Conservation (phyloP, 2,113 vertebrate species). For the Megalops atlanticus region DNA sequence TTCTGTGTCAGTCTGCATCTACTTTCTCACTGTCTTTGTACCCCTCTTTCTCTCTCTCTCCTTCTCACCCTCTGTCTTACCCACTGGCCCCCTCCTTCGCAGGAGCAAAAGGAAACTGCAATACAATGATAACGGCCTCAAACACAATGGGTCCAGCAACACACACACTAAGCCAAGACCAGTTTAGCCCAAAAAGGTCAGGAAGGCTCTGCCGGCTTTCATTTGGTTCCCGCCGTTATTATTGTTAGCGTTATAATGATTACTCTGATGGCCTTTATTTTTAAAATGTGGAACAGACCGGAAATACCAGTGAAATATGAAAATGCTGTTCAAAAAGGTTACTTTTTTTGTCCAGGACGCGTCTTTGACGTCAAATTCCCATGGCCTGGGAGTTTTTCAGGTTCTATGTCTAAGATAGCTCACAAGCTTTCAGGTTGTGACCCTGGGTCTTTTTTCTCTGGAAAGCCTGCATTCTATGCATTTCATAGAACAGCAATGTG, state of each 20-base stretch:
- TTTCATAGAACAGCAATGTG: background rate
- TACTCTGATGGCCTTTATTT: conserved; percentile 73
- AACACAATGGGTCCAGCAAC: conserved; percentile 73
- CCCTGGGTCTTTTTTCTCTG: no score
- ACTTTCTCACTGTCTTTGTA: conserved; percentile 1
- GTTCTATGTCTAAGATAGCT: background rate
- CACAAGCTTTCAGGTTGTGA: background rate
- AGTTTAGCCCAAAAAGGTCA: conserved; percentile 77
- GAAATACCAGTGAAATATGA: conserved; percentile 73
- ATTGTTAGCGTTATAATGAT: conserved; percentile 69
- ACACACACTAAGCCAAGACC: conserved; percentile 71
- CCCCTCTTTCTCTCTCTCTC: background rate
- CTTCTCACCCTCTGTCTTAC: conserved; percentile 14
- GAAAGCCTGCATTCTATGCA: background rate
- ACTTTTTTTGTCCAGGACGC: conserved; percentile 51
- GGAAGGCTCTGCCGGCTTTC: conserved; percentile 67
- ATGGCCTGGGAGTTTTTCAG: conserved; percentile 29
- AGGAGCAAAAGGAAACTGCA: conserved; percentile 72
- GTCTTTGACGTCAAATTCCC: conserved; percentile 61
- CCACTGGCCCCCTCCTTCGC: conserved; percentile 38
- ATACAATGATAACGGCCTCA: conserved; percentile 73
- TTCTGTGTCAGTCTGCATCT: background rate
- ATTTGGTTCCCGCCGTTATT: conserved; percentile 64
- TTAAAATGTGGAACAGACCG: conserved; percentile 65
- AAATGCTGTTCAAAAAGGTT: conserved; percentile 58